These are phyloP conservation scores for Saccostrea cuccullata DNA, from an alignment of 1,140 invertebrate species.

Conservation along the genomic window DNA sequence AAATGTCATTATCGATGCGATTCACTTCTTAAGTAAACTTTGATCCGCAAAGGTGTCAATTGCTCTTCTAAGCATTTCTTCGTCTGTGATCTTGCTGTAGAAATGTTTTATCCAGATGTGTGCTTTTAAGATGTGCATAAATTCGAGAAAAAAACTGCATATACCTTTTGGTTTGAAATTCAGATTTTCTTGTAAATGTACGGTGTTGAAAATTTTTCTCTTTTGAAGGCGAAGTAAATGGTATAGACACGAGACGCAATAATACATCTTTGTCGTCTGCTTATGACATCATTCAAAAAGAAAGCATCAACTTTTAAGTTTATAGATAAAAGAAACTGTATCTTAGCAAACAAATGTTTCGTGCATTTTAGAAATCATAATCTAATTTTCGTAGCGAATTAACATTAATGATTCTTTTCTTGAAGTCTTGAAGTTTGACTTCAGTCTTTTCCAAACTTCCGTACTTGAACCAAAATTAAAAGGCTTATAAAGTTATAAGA, in stretches of 20 bases:
- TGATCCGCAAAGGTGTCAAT: slow-evolving; percentile 35
- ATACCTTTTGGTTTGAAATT: not conserved
- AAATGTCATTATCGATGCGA: slow-evolving; percentile 37
- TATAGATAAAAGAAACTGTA: not conserved
- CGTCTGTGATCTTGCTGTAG: slow-evolving; percentile 14
- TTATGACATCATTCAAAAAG: not conserved
- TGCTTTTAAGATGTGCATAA: not conserved
- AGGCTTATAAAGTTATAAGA: slow-evolving; percentile 31
- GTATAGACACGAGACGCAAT: not conserved
- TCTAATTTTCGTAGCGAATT: not conserved
- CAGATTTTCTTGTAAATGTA: not conserved
- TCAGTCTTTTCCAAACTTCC: not conserved
- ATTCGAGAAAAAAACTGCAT: not conserved
- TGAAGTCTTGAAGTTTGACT: slow-evolving; percentile 25
- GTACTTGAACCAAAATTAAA: slow-evolving; percentile 9
- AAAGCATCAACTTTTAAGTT: not conserved
- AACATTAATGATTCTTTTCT: not conserved
- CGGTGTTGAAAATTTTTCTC: not conserved
- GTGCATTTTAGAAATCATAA: slow-evolving; percentile 9
- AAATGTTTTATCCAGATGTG: slow-evolving; percentile 19
- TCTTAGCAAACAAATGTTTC: not conserved
- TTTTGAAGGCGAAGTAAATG: too few species aligned
- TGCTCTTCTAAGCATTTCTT: slow-evolving; percentile 33
- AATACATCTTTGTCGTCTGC: not conserved
- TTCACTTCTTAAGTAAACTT: slow-evolving; percentile 38